phyloP scores from a whole-genome alignment of 2,888 invertebrate species.

The Cinara cedri region DNA sequence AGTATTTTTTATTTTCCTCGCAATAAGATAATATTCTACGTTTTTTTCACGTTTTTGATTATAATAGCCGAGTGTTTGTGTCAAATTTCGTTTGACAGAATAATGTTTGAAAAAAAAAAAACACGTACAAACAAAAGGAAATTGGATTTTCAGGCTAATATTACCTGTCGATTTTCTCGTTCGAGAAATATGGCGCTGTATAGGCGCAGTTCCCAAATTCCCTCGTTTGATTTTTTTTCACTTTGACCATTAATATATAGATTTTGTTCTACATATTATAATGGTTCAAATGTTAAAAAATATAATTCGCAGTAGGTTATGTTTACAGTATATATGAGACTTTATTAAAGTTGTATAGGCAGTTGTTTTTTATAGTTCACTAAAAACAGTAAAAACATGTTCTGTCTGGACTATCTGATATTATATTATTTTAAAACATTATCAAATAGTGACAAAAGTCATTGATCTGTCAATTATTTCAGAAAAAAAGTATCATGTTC shows the following conservation, averaged over 20 bases:
- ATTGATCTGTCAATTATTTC: no score
- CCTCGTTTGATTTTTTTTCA: conserved; percentile 29
- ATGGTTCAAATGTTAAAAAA: no score
- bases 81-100: conserved; percentile 45
- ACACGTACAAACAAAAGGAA: conserved; percentile 44
- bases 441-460: no score
- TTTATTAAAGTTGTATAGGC: no score
- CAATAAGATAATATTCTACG: background rate
- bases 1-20: background rate
- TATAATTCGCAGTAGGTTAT: no score
- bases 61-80: conserved; percentile 39
- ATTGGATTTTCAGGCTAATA: conserved; percentile 44
- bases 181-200: conserved; percentile 19
- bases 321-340: no score
- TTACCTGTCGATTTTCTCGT: conserved; percentile 26
- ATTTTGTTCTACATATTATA: background rate
- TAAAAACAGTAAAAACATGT: no score
- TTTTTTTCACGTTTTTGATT: conserved; percentile 38
- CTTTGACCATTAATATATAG: conserved; percentile 20
- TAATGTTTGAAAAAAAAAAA: conserved; percentile 11
- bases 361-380: no score
- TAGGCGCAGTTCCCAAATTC: conserved; percentile 21
- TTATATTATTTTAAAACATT: no score
- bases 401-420: no score
- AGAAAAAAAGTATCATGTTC: no score